Evolutionary conservation across 2,797 vertebrate species (phyloP), one percentile per base, ranked within the genome.

Genomic region (Gorsachius magnificus): DNA sequence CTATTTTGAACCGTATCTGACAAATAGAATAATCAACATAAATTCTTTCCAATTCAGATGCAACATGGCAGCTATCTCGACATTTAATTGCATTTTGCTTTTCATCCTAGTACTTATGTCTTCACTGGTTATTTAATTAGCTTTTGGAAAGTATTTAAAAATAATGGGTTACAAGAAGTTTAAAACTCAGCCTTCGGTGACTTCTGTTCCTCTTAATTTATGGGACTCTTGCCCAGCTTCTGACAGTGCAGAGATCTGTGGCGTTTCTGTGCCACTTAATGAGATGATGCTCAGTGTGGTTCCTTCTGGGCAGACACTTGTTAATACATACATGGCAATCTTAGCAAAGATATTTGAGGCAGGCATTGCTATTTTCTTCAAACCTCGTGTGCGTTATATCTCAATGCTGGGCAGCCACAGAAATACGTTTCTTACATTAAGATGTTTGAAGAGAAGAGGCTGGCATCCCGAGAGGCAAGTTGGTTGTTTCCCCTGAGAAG

Each of bases 401-500:
- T 89, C 28, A 60, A 4, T 33, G 31, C 20, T 83, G 35, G 35
- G 45, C 54, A 78, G 38, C 16, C 41, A 58, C 12, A 65, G 43
- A 77, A 77, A 43, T 65, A n/a, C 5, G 0, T 48, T 81, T 71
- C 51, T 71, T 76, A 48, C 9, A 33, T 84, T 31, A 48, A 64
- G 38, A 33, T 43, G 16, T 80, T 88, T 71, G 41, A 60, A 70
- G 75, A 70, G 36, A 75, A 87, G 56, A 75, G 56, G 16, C n/a
- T 83, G 61, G 9, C 0, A 0, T 64, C 50, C 57, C 2, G 0
- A 76, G 68, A 43, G 18, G 6, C 2, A 38, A 46, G 13, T 10
- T 71, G 21, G 16, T 66, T 81, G 53, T 11, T 91, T 7, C 35
- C 28, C 12, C 18, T 19, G 35, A 88, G 64, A 84, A 66, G 35